A percentile compares a stretch with the other conserved stretches of the same genome.
Evolutionary conservation across 1,140 invertebrate genomes (phyloP).

Genomic region (Brachionus paranguensis): DNA sequence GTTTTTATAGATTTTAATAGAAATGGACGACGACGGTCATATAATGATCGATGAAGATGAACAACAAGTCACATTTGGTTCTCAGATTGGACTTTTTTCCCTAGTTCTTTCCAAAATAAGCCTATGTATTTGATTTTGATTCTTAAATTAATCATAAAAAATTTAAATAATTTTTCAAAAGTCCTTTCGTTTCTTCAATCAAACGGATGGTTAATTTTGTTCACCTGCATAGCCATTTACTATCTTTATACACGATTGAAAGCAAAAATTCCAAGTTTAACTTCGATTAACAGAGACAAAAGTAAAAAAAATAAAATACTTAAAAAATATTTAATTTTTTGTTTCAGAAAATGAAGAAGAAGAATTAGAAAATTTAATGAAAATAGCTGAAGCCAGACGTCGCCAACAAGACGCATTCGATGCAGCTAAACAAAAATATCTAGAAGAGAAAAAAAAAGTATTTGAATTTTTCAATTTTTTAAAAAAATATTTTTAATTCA

Average conservation of each 20-base stretch:
- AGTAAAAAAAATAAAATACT: background rate
- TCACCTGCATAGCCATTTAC: background rate
- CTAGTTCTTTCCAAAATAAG: background rate
- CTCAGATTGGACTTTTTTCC: background rate
- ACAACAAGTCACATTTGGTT: background rate
- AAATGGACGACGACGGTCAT: constrained; percentile 29
- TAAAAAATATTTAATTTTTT: background rate
- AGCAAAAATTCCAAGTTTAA: background rate
- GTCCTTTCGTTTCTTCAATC: constrained; percentile 15
- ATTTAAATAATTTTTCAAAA: background rate
- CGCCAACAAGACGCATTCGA: constrained; percentile 18
- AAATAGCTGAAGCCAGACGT: constrained; percentile 6
- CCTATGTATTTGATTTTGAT: background rate
- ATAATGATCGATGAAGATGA: background rate
- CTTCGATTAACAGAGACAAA: background rate
- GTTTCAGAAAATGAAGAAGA: constrained; percentile 17
- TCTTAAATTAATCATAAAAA: background rate
- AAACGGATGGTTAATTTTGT: constrained; percentile 24
- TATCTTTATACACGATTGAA: background rate
- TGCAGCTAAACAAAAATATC: background rate
- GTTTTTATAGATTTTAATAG: background rate
- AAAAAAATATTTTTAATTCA: background rate
- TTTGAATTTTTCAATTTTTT: background rate
- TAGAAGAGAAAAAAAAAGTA: constrained; percentile 23
- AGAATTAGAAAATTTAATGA: background rate